Evolutionary conservation across 2,888 invertebrate genomes (phyloP).

Genomic region (Eulithis prunata): DNA sequence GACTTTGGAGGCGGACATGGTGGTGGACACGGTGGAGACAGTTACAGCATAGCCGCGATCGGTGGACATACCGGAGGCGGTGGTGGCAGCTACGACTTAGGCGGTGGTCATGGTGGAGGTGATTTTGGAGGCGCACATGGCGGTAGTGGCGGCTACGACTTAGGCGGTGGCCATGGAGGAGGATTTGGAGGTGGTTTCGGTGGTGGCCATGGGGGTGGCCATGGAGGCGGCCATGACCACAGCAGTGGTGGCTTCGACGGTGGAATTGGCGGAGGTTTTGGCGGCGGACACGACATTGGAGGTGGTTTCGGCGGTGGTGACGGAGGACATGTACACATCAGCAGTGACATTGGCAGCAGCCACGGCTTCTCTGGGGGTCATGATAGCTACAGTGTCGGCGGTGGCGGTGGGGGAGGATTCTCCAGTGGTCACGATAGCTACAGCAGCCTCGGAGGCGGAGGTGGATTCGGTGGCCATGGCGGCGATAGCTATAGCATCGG

Average conservation of each 20-base stretch:
- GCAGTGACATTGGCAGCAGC: slow-evolving; percentile 46
- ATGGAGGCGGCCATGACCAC: slow-evolving; percentile 47
- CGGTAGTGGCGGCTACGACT: slow-evolving; percentile 46
- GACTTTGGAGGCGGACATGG: slow-evolving; percentile 52
- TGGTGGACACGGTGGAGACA: slow-evolving; percentile 52
- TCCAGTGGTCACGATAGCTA: slow-evolving; percentile 44
- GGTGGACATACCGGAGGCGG: slow-evolving; percentile 59
- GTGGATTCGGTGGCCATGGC: slow-evolving; percentile 33
- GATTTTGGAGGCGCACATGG: slow-evolving; percentile 52
- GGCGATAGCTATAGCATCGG: slow-evolving; percentile 45
- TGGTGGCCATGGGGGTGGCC: slow-evolving; percentile 49
- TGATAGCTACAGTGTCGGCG: slow-evolving; percentile 43
- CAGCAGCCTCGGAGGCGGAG: slow-evolving; percentile 17
- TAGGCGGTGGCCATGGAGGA: slow-evolving; percentile 55
- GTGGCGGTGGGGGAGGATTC: slow-evolving; percentile 28
- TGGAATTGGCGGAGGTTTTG: slow-evolving; percentile 47
- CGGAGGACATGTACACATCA: slow-evolving; percentile 49
- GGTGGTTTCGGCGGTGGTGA: slow-evolving; percentile 50
- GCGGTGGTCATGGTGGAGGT: slow-evolving; percentile 53
- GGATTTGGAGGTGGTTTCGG: slow-evolving; percentile 40
- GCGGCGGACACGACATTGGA: slow-evolving; percentile 52
- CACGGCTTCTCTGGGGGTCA: slow-evolving; percentile 50
- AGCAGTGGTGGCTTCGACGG: slow-evolving; percentile 44
- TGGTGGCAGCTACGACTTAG: slow-evolving; percentile 44
- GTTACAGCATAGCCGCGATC: slow-evolving; percentile 53